Conservation (phyloP, 2,888 invertebrate genomes). For the Pseudanteris insignis region DNA sequence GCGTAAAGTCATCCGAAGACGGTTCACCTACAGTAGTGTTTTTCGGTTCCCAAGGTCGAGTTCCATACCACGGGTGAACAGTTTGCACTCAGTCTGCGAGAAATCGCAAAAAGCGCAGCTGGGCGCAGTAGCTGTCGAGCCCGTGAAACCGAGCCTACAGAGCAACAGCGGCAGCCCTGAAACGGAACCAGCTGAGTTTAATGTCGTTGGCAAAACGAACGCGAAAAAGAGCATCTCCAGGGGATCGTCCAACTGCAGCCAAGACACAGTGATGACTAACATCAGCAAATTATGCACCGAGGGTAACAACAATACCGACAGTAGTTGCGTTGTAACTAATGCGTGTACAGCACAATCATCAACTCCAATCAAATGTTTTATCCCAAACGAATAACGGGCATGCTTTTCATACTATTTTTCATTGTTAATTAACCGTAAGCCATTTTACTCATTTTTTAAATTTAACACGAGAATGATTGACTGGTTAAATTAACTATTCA, state of each 20-base stretch:
- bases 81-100: slow-evolving; percentile 54
- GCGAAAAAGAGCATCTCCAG: slow-evolving; percentile 48
- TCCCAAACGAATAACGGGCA: no score
- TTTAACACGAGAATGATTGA: no score
- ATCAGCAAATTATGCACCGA: slow-evolving; percentile 53
- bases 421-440: no score
- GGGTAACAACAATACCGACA: slow-evolving; percentile 50
- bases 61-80: slow-evolving; percentile 46
- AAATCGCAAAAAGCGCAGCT: slow-evolving; percentile 51
- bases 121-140: slow-evolving; percentile 10
- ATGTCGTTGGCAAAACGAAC: slow-evolving; percentile 10
- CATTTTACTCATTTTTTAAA: no score
- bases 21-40: slow-evolving; percentile 61
- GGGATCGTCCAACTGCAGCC: slow-evolving; percentile 57
- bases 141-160: neutral
- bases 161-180: slow-evolving; percentile 20
- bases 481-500: no score
- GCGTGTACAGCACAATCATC: slow-evolving; percentile 64
- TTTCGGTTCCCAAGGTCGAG: slow-evolving; percentile 52
- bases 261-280: slow-evolving; percentile 57
- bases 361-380: no score
- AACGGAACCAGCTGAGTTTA: slow-evolving; percentile 13
- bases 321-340: slow-evolving; percentile 39
- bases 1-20: slow-evolving; percentile 48
- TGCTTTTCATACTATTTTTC: no score